Base-by-base conservation (phyloP, 2,113 vertebrate species). In the Rousettus leschenaultii region DNA sequence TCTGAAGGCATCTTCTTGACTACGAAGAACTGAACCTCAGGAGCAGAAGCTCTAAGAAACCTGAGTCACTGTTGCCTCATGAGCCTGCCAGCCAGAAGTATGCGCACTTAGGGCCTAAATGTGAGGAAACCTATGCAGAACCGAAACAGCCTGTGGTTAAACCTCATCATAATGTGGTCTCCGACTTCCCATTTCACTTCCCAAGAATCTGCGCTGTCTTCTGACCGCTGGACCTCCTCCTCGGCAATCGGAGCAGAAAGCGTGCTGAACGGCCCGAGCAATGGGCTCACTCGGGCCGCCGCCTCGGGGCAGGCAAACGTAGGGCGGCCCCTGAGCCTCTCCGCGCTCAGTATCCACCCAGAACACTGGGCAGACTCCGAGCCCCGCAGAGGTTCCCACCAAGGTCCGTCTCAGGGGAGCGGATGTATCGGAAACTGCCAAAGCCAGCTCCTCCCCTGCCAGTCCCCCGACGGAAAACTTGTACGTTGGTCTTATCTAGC, bases 101-200 rank as follows among this genome's bases (percentile, higher is more conserved):
- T 6, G 87, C 28, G 86, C 22, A 87, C 18, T 66, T 30, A 71
- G 45, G 28, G 28, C 83, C 66, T 84, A 87, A 95, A 85, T 55
- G 75, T 18, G 71, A 83, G 87, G 96, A 95, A 95, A 87, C 80
- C 89, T 55, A 84, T 19, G 45, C 7, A 87, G 94, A 97, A 96
- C 79, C 92, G 89, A 97, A 96, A 97, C 35, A 65, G 71, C 28
- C 61, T 97, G 96, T 95, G 97, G 96, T 96, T 94, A 95, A 95
- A 95, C 90, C 87, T 96, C 97, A 93, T 77, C 92, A 97, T 95
- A 96, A 82, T 97, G 97, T 91, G 96, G 94, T 97, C 95, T 92
- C 83, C 57, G 71, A 82, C 84, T 97, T 97, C 96, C 94, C 92
- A 90, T 95, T 97, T 95, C 78, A 74, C 55, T 97, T 95, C 92